phyloP scores from a whole-genome alignment of 2,113 vertebrate species.

The Globicephala melas region DNA sequence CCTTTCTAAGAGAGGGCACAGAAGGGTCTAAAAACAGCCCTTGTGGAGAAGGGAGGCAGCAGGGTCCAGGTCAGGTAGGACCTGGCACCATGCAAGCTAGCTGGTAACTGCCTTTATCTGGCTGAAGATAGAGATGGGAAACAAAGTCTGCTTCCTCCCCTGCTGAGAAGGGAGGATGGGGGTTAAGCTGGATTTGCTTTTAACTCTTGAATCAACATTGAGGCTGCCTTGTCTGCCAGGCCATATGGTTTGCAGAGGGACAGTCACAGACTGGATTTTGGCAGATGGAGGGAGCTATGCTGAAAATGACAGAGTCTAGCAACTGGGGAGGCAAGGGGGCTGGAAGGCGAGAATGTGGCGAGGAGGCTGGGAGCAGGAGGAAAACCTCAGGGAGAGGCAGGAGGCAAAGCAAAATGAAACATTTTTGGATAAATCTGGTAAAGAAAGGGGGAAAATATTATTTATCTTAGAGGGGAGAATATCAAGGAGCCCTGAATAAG shows the following conservation, averaged over 20 bases:
- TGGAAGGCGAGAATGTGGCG: background rate
- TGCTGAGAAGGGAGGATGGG: background rate
- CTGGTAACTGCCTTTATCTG: background rate
- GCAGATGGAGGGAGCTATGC: conserved; percentile 60
- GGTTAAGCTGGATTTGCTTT: conserved; percentile 34
- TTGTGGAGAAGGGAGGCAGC: background rate
- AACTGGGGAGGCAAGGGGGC: conserved; percentile 28
- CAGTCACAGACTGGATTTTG: conserved; percentile 35
- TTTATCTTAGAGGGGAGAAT: background rate
- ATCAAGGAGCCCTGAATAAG: background rate
- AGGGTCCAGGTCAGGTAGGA: background rate
- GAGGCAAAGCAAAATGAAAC: background rate
- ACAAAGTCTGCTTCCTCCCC: background rate
- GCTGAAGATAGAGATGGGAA: background rate
- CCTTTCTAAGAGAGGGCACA: background rate
- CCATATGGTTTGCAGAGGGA: conserved; percentile 67
- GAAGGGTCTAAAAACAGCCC: background rate
- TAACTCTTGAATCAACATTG: conserved; percentile 54
- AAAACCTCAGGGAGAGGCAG: background rate
- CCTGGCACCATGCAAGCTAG: background rate
- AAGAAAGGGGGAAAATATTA: background rate
- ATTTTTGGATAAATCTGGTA: background rate
- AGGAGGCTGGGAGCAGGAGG: background rate
- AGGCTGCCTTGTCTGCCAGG: conserved; percentile 55
- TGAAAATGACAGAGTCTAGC: conserved; percentile 76